These are phyloP conservation scores for Bos indicus DNA, from an alignment of 2,113 vertebrate genomes.

Conservation along the genomic window DNA sequence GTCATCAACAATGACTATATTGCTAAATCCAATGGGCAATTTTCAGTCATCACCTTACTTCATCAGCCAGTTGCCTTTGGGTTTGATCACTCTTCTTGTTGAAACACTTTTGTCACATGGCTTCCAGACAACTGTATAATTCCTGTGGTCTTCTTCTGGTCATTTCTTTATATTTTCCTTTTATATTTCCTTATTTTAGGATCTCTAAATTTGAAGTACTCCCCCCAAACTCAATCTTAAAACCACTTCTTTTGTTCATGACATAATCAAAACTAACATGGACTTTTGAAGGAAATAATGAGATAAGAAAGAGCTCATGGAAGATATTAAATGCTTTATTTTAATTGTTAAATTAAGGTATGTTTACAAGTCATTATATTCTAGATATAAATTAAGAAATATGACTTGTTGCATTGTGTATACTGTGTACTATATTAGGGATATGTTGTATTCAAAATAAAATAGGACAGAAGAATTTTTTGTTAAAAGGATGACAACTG, in stretches of 20 bases:
- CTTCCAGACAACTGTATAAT: neutral
- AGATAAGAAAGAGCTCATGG: neutral
- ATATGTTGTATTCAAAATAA: neutral
- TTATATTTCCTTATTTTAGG: neutral
- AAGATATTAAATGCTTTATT: neutral
- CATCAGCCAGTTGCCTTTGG: neutral
- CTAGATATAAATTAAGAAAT: neutral
- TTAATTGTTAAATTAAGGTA: neutral
- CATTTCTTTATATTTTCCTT: constrained; percentile 9
- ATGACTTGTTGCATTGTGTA: neutral
- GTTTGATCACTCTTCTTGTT: constrained; percentile 17
- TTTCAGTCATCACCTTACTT: neutral
- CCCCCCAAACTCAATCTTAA: neutral
- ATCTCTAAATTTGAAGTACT: neutral
- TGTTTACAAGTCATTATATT: neutral
- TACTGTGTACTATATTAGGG: neutral
- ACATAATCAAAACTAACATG: neutral
- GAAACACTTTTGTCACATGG: neutral
- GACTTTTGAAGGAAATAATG: neutral
- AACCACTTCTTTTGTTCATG: neutral
- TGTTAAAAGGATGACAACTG: neutral
- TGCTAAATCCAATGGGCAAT: neutral
- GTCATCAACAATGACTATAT: neutral
- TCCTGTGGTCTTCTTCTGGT: neutral
- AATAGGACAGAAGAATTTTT: neutral